Base-by-base conservation (phyloP, 64 coral and sea anemone genomes). In the Porites lutea region DNA sequence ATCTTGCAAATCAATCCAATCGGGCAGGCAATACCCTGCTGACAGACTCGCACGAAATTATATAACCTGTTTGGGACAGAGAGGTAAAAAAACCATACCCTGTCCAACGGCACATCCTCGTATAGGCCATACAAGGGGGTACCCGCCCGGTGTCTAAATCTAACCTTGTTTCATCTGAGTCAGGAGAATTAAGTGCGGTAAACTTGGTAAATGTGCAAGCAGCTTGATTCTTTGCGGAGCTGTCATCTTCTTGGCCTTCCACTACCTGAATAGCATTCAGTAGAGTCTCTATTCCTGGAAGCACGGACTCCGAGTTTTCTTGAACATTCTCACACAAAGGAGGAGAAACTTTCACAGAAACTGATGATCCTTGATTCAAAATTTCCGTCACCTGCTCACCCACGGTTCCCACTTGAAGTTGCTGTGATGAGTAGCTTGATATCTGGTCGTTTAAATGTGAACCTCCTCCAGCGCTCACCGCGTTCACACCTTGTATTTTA, bases 211-310 rank as follows among this genome's bases (percentile, higher is more conserved):
- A 84, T 2, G 61, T 51, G 20, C 46, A 14, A 69, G 63, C 16
- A 52, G 45, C 45, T 68, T 50, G 16, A 48, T 51, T 51, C 2
- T 18, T 22, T 4, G 62, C 18, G 9, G 81, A 43, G 13, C 6
- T 3, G 22, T 43, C 57, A 48, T 49, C 73, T 50, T 57, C 54
- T 12, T 57, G 54, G 54, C 81, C 63, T 69, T 84, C 81, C 63
- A 84, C 81, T 9, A 84, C 81, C 52, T 84, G 81, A 52, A 84
- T 84, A 21, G 81, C 81, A 84, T 48, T 84, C 81, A 84, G 44
- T 5, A 84, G 63, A 3, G 81, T 84, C 63, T 84, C 81, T 68
- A 84, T 84, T 4, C 81, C 81, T 12, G 81, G 81, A 8, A 84
- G 46, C 46, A 84, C 63, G 10, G 81, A 65, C 52, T 84, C 81